Evolutionary conservation across 53 echinoderm and acorn worm species (phyloP), one percentile per base, ranked within the genome.

Genomic region (Temnopleurus reevesii): DNA sequence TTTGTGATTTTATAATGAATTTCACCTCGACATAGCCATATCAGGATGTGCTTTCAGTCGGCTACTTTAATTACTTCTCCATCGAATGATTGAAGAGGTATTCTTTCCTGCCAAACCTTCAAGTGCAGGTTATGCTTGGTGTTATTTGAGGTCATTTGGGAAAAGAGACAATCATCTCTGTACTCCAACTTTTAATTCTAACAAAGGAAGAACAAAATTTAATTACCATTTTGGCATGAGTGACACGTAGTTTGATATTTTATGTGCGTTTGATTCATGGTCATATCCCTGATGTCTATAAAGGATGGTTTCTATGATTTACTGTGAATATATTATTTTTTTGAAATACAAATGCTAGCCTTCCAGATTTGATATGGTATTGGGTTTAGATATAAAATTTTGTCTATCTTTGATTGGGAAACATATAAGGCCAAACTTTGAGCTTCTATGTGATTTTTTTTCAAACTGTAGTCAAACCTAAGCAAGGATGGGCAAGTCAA

Each of bases 1-100:
- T 71, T 71, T 71, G 71, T 71, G 41, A 71, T 38, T 21, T 23
- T 2, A 38, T 71, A 71, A 71, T 71, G 41, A 71, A 71, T 71
- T 71, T 71, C 71, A 71, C 71, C 71, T 71, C 71, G n/a, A 21
- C 19, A 71, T 19, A 38, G 71, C 12, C 33, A 63, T 34, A 34
- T 18, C 34, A 63, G 63, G 63, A 43, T 71, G 71, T 71, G 41
- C 43, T 8, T 5, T 71, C 41, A 71, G 71, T 71, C 41, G 41
- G 71, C 71, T 4, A 41, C 43, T 71, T 71, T 71, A 38, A 71
- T 71, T 41, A 41, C 71, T 38, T 71, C 71, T 71, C 36, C 38
- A 38, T 8, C 41, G 3, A 71, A 71, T 41, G 28, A 41, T 38
- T 15, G 38, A 41, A 41, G 41, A 71, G 41, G 8, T 71, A 71